These are phyloP conservation scores for Sitobion miscanthi DNA, from an alignment of 1,140 invertebrate genomes.

Conservation along the genomic window DNA sequence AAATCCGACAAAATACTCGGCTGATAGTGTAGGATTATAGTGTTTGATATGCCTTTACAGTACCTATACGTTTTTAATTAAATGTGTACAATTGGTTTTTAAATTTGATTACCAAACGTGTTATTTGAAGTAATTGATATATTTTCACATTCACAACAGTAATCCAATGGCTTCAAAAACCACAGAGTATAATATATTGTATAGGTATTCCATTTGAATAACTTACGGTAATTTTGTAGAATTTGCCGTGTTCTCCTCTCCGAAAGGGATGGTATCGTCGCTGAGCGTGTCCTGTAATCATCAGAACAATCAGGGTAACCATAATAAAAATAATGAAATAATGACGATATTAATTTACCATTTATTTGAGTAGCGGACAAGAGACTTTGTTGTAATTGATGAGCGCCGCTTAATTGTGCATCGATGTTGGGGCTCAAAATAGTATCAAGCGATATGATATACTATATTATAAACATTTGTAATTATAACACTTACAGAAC, in stretches of 20 bases:
- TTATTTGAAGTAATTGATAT: neutral
- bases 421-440: neutral
- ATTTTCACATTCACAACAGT: neutral
- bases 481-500: neutral
- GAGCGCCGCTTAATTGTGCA: neutral
- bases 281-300: slow-evolving; percentile 60
- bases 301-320: neutral
- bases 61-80: neutral
- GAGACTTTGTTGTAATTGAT: neutral
- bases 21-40: neutral
- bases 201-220: neutral
- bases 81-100: neutral
- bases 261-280: slow-evolving; percentile 85
- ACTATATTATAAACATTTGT: neutral
- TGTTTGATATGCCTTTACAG: neutral
- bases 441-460: neutral
- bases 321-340: neutral
- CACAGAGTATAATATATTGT: neutral
- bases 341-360: neutral
- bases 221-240: slow-evolving; percentile 65
- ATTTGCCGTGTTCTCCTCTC: slow-evolving; percentile 77
- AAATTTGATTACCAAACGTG: neutral
- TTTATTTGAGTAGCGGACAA: neutral
- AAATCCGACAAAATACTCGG: too few species aligned
- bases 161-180: neutral